phyloP scores from a whole-genome alignment of 2,113 vertebrate genomes.

The Neotoma lepida region DNA sequence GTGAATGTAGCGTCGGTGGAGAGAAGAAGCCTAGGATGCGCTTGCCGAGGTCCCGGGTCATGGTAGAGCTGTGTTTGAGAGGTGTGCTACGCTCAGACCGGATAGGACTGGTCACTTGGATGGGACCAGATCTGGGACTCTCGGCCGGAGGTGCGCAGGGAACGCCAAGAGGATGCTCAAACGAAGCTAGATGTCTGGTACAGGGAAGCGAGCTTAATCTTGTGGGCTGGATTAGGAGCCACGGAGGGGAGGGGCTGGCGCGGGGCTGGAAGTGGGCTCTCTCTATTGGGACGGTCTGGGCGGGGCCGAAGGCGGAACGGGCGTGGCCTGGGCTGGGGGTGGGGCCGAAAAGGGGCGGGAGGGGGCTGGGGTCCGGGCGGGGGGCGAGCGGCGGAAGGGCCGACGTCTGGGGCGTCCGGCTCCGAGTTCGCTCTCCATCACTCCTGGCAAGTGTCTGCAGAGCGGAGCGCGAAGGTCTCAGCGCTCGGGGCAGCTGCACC shows the following conservation, averaged over 20 bases:
- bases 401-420: not conserved
- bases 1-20: not conserved
- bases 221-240: not conserved
- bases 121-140: not conserved
- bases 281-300: not conserved
- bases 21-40: not conserved
- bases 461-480: not conserved
- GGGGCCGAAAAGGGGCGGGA: not conserved
- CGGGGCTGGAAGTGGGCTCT: not conserved
- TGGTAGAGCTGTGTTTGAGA: not conserved
- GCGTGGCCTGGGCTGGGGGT: not conserved
- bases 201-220: too few species aligned
- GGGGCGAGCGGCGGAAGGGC: not conserved
- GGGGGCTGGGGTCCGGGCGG: not conserved
- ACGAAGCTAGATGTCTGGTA: not conserved
- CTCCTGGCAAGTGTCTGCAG: not conserved
- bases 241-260: not conserved
- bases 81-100: accelerated
- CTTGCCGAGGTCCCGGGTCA: accelerated
- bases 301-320: not conserved
- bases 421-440: not conserved
- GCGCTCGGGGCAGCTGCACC: not conserved
- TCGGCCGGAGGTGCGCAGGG: accelerated
- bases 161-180: not conserved
- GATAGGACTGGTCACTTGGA: not conserved